Evolutionary conservation across 2,797 vertebrate genomes (phyloP), one percentile per base, ranked within the genome.

Genomic region (Spondyliosoma cantharus): DNA sequence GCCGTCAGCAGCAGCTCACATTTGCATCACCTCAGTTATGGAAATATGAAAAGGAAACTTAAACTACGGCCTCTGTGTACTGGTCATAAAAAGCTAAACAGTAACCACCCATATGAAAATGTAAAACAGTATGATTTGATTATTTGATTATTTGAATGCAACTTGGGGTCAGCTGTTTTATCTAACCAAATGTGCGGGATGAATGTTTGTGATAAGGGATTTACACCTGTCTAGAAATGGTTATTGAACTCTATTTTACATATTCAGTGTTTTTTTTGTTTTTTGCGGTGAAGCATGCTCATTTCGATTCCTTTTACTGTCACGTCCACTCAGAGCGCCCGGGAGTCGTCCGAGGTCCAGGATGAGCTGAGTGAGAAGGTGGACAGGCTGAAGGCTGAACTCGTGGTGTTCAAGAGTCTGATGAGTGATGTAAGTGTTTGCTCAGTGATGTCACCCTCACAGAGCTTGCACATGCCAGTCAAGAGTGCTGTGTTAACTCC

Each of bases 401-500:
- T 99, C 9, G 97, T 99, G 88, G 97, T 99, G 86, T 99, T 98
- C 93, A 99, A 98, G 93, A 97, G 97, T 86, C 96, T 99, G 83
- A 97, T 99, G 97, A 97, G 94, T 85, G 97, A 99, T 29, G 98
- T 99, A 94, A 98, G 98, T 97, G 80, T 83, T 5, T 43, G 24
- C 27, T 77, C 52, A 62, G 20, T 71, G 72, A 83, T 43, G 59
- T 73, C 81, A 68, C 11, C 52, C 19, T 52, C 27, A 45, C 49
- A 45, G 59, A 72, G 61, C 63, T 58, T 50, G 62, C 37, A 7
- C 52, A 16, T 62, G 22, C 32, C 5, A 60, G 5, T 67, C 12
- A 25, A 76, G 37, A 68, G n/a, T 32, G 49, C 48, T 59, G 37
- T 45, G 43, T 59, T 37, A 45, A 74, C 61, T 60, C 58, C 43